These are phyloP conservation scores for Meloidogyne hapla DNA, from an alignment of 1,140 invertebrate genomes.

Conservation along the genomic window DNA sequence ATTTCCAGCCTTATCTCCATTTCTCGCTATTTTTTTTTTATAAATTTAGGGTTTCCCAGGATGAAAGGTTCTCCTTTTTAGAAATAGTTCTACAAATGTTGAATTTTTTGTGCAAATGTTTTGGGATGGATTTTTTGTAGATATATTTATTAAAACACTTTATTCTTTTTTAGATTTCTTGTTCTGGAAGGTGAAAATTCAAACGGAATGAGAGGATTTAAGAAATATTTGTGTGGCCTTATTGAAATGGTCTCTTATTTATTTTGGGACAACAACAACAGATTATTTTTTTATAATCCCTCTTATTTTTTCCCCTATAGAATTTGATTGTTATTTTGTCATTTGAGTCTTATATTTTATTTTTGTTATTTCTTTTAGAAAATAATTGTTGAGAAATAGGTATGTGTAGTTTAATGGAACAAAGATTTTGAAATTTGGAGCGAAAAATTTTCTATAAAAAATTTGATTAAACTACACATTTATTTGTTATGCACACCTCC, in stretches of 20 bases:
- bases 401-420: background rate
- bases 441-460: too few relatives aligned
- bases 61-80: too few relatives aligned
- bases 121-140: background rate
- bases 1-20: too few relatives aligned
- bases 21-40: too few relatives aligned
- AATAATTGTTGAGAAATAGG: background rate
- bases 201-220: background rate
- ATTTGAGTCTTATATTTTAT: background rate
- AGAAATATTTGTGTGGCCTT: background rate
- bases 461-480: too few relatives aligned
- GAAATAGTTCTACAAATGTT: too few relatives aligned
- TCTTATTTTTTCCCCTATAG: background rate
- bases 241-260: background rate
- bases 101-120: too few relatives aligned
- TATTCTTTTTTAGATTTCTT: background rate
- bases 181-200: constrained; percentile 27
- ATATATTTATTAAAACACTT: background rate
- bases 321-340: background rate
- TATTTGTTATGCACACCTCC: too few relatives aligned
- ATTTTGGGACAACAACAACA: background rate
- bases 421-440: too few relatives aligned
- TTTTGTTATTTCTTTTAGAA: constrained; percentile 5
- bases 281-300: background rate
- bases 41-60: too few relatives aligned